Percentiles rank a stretch among this genome's conserved stretches.
Evolutionary conservation across 30 jellyfish, hydroid and myxozoan genomes (phyloP).

Genomic region (Hydractinia symbiolongicarpus): DNA sequence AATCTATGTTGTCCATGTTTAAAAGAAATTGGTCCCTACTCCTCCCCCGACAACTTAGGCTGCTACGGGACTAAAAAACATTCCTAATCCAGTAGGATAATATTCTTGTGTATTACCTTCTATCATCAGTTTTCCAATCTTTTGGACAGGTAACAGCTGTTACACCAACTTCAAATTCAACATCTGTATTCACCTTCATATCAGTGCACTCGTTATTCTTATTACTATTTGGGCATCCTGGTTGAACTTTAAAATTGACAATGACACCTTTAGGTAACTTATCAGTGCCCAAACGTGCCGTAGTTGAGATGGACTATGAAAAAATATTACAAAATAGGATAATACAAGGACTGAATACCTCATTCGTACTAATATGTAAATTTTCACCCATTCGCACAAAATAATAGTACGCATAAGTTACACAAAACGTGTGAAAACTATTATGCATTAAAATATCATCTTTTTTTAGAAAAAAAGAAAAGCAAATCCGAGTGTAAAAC

Average conservation of each 20-base stretch:
- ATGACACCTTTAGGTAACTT: conserved; percentile 47
- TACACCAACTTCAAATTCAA: conserved; percentile 64
- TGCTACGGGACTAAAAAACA: neutral
- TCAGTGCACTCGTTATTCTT: conserved; percentile 58
- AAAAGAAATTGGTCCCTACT: neutral
- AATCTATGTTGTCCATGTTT: neutral
- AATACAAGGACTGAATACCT: no score
- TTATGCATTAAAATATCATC: no score
- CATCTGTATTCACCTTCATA: conserved; percentile 64
- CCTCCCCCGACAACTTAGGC: neutral
- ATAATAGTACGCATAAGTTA: no score
- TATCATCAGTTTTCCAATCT: conserved; percentile 5
- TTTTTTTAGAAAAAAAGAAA: no score
- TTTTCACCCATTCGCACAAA: no score
- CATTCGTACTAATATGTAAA: no score
- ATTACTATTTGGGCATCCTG: neutral
- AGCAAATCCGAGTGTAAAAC: no score
- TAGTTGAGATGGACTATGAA: conserved; percentile 64
- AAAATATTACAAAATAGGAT: neutral
- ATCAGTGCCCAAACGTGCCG: conserved; percentile 72
- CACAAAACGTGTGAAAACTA: no score
- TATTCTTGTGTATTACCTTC: conserved; percentile 34
- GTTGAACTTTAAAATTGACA: conserved; percentile 38
- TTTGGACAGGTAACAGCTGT: conserved; percentile 64
- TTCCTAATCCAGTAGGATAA: neutral